Evolutionary conservation across 2,113 vertebrate genomes (phyloP), one percentile per base, ranked within the genome.

Genomic region (Dolichallabes microphthalmus): DNA sequence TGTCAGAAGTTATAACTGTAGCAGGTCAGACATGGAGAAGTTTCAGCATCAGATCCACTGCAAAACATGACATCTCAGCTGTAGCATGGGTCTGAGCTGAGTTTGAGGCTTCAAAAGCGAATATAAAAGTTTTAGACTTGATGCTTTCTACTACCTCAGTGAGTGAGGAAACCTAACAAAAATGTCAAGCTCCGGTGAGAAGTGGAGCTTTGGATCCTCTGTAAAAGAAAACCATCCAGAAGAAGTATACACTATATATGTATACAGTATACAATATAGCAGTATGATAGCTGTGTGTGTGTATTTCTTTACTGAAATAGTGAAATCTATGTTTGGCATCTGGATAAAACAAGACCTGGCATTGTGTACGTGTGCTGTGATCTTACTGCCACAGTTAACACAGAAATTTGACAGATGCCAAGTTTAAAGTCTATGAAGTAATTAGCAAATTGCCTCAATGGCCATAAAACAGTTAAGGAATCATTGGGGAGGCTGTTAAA

Each of bases 391-490:
- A 89, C 87, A 91, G 89, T 94, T 93, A 92, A 91, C 89, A 82
- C 80, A 82, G 81, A 84, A 89, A 89, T 89, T 89, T 91, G 91
- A 94, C 92, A 88, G 57, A 82, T 30, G 73, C 83, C 77, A 75
- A 64, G 90, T 91, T 90, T 92, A 92, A 93, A 93, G 92, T 92
- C 92, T 91, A 89, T 92, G 50, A 78, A 68, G 68, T 87, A 94
- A 95, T 95, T 94, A 95, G 91, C 90, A 90, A 88, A 93, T 92
- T 94, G 92, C 93, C 93, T 93, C 93, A 91, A 93, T 87, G 60
- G 90, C 87, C 89, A 92, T 95, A 94, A 95, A 95, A 95, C 94
- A 92, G 93, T 95, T 95, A 95, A 93, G 91, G 92, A 93, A 93
- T 93, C 92, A 93, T 93, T 93, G 85, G 79, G 91, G 71, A 90